These are phyloP conservation scores for Oxyruncus cristatus DNA, from an alignment of 2,113 vertebrate species.

Conservation along the genomic window DNA sequence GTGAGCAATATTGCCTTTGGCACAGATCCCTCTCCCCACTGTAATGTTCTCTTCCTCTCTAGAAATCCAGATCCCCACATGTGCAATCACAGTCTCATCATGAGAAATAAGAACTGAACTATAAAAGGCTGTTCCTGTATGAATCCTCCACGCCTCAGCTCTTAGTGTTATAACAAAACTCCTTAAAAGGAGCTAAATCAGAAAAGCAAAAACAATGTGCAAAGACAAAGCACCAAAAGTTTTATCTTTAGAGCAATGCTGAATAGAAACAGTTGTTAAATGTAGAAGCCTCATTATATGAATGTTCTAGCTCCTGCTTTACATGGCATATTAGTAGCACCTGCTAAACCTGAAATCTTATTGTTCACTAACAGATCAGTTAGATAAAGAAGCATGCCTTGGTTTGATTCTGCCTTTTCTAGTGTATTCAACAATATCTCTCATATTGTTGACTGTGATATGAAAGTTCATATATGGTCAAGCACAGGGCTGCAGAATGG, in stretches of 20 bases:
- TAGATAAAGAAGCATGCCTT: neutral
- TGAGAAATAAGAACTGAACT: neutral
- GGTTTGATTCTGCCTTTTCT: neutral
- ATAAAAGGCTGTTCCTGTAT: neutral
- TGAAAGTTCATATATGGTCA: neutral
- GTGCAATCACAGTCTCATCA: neutral
- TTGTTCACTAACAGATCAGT: neutral
- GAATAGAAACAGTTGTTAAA: neutral
- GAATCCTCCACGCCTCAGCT: neutral
- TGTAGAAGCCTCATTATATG: neutral
- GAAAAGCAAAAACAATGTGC: neutral
- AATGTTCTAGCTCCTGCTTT: neutral
- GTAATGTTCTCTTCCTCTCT: neutral
- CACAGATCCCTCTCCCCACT: neutral
- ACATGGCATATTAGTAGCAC: neutral
- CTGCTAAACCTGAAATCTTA: neutral
- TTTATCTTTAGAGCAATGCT: neutral
- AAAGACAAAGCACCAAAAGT: neutral
- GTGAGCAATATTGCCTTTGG: conserved; percentile 8
- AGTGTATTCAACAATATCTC: neutral
- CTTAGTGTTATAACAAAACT: neutral
- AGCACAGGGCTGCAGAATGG: neutral
- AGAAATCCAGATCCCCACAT: neutral
- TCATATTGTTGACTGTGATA: neutral
- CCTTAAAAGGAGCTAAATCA: neutral